Percentiles rank a stretch among this genome's conserved stretches.
Evolutionary conservation across 2,113 vertebrate species (phyloP).

Genomic region (Atlantisia rogersi): DNA sequence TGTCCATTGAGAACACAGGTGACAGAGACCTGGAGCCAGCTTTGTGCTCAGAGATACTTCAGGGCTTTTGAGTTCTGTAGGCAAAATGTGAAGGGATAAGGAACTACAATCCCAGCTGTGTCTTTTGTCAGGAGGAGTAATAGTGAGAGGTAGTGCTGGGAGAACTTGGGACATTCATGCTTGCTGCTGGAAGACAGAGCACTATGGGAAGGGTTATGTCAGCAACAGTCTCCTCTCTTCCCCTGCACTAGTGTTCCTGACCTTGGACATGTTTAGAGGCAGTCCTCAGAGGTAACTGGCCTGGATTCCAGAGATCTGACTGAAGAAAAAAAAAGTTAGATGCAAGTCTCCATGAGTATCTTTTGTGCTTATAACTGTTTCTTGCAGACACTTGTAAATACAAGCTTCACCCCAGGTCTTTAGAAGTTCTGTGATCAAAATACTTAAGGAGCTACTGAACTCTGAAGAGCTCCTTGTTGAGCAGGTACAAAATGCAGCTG

Average conservation of each 20-base stretch:
- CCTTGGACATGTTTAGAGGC: background rate
- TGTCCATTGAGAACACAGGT: background rate
- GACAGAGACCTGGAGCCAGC: background rate
- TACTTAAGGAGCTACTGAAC: background rate
- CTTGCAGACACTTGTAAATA: background rate
- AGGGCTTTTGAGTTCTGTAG: background rate
- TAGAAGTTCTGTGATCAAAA: background rate
- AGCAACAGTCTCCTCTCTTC: background rate
- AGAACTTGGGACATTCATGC: background rate
- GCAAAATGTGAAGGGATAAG: conserved; percentile 3
- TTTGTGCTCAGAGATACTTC: background rate
- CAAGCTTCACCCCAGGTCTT: background rate
- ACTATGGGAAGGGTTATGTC: accelerated
- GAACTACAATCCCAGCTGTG: background rate
- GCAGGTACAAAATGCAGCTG: background rate
- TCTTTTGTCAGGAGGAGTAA: background rate
- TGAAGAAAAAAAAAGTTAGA: background rate
- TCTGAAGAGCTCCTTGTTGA: background rate
- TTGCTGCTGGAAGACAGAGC: background rate
- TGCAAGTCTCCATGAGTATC: background rate
- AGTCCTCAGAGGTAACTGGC: background rate
- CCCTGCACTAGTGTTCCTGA: background rate
- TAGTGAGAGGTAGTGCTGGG: background rate
- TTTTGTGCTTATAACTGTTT: background rate
- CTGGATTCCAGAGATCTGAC: background rate